Evolutionary conservation across 2,797 vertebrate species (phyloP).

Genomic region (Gambelia wislizenii): DNA sequence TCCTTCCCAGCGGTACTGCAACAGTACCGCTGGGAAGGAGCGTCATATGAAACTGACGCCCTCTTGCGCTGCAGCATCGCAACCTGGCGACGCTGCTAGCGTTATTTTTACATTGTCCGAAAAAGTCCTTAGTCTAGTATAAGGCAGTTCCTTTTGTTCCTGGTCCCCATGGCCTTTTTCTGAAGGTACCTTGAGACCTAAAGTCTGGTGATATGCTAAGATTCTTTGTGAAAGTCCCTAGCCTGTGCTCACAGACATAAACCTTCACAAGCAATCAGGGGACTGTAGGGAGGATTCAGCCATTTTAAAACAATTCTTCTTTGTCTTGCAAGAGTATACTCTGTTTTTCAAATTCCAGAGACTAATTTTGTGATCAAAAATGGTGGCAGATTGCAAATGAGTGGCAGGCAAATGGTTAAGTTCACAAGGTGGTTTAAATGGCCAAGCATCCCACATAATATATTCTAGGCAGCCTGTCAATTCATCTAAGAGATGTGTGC

Average conservation of each 20-base stretch:
- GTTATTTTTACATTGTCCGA: no score
- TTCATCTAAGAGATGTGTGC: slow-evolving; percentile 38
- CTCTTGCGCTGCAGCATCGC: no score
- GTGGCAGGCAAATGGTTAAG: background rate
- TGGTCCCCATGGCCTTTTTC: background rate
- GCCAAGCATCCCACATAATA: background rate
- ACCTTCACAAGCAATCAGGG: background rate
- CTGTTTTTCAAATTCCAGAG: background rate
- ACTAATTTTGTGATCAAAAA: slow-evolving; percentile 1
- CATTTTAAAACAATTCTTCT: background rate
- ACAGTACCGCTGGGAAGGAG: no score
- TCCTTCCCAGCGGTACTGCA: no score
- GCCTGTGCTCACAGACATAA: background rate
- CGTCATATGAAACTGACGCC: no score
- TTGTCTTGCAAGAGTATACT: background rate
- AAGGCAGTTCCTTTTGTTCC: background rate
- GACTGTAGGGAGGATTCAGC: background rate
- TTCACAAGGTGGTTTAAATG: background rate
- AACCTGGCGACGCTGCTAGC: no score
- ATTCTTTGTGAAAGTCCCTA: background rate
- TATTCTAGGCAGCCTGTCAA: background rate
- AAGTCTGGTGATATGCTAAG: background rate
- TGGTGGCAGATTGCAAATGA: background rate
- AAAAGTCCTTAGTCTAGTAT: no score
- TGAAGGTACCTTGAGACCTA: background rate